These are phyloP conservation scores for Scaptomyza tumidula DNA, from an alignment of 2,888 invertebrate genomes.

Conservation along the genomic window DNA sequence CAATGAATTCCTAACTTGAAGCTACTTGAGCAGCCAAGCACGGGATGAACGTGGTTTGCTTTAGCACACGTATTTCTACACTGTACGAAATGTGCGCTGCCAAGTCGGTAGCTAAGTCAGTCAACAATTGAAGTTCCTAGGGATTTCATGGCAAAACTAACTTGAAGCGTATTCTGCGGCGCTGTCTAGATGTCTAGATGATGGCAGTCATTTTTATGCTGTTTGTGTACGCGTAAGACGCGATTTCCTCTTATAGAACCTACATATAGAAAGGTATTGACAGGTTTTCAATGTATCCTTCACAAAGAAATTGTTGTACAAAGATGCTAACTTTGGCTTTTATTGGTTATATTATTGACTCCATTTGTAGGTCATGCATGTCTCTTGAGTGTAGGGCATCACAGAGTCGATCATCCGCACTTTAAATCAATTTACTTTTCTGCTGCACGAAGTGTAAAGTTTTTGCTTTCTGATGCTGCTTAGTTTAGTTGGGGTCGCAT, in stretches of 20 bases:
- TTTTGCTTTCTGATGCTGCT: conserved; percentile 48
- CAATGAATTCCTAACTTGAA: conserved; percentile 75
- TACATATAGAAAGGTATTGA: neutral
- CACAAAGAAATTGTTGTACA: neutral
- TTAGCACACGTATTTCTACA: conserved; percentile 49
- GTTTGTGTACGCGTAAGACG: conserved; percentile 60
- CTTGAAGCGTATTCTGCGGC: conserved; percentile 47
- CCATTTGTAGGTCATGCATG: neutral
- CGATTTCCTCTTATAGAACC: conserved; percentile 37
- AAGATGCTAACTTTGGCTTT: neutral
- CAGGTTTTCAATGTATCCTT: conserved; percentile 6
- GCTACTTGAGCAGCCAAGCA: conserved; percentile 65
- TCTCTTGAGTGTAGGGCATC: conserved; percentile 13
- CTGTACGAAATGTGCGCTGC: conserved; percentile 41
- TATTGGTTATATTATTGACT: neutral
- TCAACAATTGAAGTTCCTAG: conserved; percentile 61
- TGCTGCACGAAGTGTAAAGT: conserved; percentile 36
- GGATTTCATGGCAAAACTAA: conserved; percentile 66
- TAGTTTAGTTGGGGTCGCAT: conserved; percentile 53
- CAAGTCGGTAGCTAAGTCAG: conserved; percentile 13
- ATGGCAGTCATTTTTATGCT: conserved; percentile 67
- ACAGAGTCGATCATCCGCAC: neutral
- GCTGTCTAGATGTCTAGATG: conserved; percentile 16
- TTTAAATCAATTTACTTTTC: conserved; percentile 13
- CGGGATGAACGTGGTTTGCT: conserved; percentile 64